Conservation (phyloP, 2,888 invertebrate genomes). For the Eutolmus rufibarbis region DNA sequence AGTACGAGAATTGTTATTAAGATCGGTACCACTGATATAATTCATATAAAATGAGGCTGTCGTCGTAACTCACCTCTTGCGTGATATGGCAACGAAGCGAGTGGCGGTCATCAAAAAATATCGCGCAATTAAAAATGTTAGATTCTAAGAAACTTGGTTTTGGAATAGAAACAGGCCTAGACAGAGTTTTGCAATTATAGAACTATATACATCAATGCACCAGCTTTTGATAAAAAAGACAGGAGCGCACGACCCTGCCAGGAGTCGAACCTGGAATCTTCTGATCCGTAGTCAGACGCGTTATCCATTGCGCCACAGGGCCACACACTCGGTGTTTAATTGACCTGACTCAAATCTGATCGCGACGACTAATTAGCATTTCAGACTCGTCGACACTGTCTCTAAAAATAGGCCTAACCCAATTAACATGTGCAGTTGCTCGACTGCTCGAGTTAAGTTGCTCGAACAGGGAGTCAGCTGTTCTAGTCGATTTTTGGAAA, state of each 20-base stretch:
- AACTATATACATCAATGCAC: background rate
- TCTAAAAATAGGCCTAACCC: background rate
- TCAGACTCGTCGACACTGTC: background rate
- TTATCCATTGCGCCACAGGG: constrained; percentile 53
- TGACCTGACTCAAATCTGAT: background rate
- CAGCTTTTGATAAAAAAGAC: background rate
- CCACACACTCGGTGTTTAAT: constrained; percentile 36
- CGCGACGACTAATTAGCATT: background rate
- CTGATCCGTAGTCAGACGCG: constrained; percentile 54
- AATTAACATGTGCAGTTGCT: background rate
- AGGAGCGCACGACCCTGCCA: constrained; percentile 49
- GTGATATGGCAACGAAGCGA: background rate
- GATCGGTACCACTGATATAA: background rate
- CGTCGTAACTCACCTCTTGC: background rate
- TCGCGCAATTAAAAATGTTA: background rate
- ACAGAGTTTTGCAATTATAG: background rate
- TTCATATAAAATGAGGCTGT: background rate
- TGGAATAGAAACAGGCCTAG: background rate
- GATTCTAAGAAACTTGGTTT: background rate
- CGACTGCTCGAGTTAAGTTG: background rate
- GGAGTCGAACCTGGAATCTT: constrained; percentile 54
- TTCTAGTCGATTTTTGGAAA: background rate
- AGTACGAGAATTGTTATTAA: background rate
- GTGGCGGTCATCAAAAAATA: background rate
- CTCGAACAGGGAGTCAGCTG: background rate